Conservation (phyloP, 2,113 vertebrate species). For the Diphyllodes magnificus region DNA sequence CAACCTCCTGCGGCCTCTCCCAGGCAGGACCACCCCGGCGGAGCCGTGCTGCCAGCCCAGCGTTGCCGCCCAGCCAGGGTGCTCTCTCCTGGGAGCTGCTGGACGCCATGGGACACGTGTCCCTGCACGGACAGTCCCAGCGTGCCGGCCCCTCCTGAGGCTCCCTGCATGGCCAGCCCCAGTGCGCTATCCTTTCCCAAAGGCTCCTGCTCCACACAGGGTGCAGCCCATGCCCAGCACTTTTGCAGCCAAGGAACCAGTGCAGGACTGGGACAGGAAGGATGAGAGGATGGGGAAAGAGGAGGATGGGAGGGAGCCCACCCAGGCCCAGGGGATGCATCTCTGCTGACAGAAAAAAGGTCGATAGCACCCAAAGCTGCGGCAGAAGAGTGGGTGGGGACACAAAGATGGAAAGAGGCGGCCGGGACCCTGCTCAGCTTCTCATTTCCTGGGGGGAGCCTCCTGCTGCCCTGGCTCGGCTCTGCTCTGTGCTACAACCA, state of each 20-base stretch:
- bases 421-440: neutral
- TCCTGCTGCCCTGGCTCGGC: neutral
- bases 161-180: neutral
- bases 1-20: neutral
- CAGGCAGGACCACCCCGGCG: rapidly evolving
- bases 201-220: rapidly evolving
- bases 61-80: neutral
- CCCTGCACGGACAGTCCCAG: neutral
- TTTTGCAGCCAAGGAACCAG: neutral
- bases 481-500: neutral
- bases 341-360: neutral
- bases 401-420: neutral
- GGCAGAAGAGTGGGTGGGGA: rapidly evolving
- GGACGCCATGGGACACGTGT: rapidly evolving
- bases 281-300: neutral
- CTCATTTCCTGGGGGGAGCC: neutral
- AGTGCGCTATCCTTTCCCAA: rapidly evolving
- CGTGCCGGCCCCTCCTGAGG: rapidly evolving
- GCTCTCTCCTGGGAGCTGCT: neutral
- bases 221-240: neutral
- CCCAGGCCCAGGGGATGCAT: too few species aligned
- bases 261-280: neutral
- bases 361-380: neutral
- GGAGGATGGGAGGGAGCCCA: neutral
- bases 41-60: neutral